Base-by-base conservation (phyloP, 2,797 vertebrate genomes). In the Catharus ustulatus region DNA sequence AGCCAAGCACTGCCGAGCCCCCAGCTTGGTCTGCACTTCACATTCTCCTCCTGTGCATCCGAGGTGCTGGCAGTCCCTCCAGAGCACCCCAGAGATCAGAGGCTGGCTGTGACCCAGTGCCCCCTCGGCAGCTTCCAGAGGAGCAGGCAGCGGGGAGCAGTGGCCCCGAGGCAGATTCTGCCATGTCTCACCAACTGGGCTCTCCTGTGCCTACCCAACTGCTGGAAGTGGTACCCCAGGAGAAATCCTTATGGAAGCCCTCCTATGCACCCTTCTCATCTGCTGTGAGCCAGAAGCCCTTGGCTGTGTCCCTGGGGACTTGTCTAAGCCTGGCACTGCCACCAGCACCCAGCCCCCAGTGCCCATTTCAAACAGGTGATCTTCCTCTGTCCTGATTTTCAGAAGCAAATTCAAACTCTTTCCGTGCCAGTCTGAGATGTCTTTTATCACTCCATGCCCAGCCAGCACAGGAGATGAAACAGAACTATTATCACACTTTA, bases 281-380 rank as follows among this genome's bases (percentile, higher is more conserved):
- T 30, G 2, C 15, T 10, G 2, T 4, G 59, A 73, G 34, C 36
- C 22, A 5, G 24, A 27, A 66, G 43, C 45, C 68, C 61, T 15
- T 21, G 38, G 73, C 58, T 0, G 0, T 21, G 79, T 27, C 42
- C 14, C 10, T 0, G 1, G 34, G 29, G 11, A 13, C 68, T 69
- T 82, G 5, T 45, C 4, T 29, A 71, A 32, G 49, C 11, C 1
- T 23, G 72, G 59, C 58, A 21, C 43, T 23, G 2, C 32, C 46
- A 24, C 51, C 66, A 64, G 83, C 62, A 40, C 34, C 40, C 29
- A 6, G 55, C 52, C 9, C 54, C 45, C 69, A 26, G 69, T 29
- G 21, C 57, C 55, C 36, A 3, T n/a, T 46, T 57, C 84, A n/a
- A 19, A 18, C 2, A 5, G 61, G 75, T 10, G 15, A 63, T 23